Conservation (phyloP, 2,113 vertebrate genomes). For the Thamnophis sirtalis region DNA sequence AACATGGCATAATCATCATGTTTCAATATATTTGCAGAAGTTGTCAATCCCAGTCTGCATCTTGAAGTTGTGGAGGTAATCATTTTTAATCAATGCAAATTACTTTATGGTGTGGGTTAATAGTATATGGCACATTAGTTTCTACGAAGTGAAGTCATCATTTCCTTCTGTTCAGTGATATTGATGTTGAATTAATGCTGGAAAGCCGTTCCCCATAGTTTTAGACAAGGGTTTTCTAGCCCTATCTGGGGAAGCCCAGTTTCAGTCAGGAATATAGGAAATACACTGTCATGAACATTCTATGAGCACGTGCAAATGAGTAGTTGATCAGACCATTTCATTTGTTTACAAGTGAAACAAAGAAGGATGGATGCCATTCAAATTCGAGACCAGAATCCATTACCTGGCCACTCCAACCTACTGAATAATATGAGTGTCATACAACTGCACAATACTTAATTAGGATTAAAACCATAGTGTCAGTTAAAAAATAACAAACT, state of each 20-base stretch:
- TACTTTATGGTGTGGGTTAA: not conserved
- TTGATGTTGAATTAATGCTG: not conserved
- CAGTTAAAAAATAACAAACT: not conserved
- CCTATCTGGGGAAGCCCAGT: not conserved
- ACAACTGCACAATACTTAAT: not conserved
- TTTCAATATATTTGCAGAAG: not conserved
- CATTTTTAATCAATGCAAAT: not conserved
- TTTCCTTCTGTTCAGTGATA: not conserved
- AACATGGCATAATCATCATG: not conserved
- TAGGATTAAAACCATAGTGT: not conserved
- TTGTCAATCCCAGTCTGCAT: not conserved
- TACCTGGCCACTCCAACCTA: not conserved
- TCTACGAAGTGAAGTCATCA: not conserved
- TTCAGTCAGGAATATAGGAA: not conserved
- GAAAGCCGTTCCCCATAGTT: not conserved
- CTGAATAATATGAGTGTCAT: not conserved
- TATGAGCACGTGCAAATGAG: constrained; percentile 13
- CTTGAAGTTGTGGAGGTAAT: not conserved
- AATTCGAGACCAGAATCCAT: not conserved
- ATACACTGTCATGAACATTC: not conserved
- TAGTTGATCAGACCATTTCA: constrained; percentile 23
- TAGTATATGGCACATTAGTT: not conserved
- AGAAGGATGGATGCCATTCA: constrained; percentile 7
- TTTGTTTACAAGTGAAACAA: constrained; percentile 39
- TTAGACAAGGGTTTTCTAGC: not conserved